Base-by-base conservation (phyloP, 2,888 invertebrate genomes). In the Liodrosophila aerea region DNA sequence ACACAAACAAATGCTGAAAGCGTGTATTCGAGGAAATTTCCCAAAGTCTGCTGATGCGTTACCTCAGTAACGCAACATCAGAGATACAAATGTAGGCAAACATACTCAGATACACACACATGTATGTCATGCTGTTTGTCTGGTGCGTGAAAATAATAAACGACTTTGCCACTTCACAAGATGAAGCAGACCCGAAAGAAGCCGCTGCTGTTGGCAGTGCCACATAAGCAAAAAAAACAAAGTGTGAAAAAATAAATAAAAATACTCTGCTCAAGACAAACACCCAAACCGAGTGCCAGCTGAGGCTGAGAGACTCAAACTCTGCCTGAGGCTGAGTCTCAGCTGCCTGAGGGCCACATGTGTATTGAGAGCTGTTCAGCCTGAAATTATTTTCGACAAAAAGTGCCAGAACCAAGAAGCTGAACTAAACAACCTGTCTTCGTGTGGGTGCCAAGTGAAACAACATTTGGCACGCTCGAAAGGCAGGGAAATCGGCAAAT, bases 241-340 rank as follows among this genome's bases (percentile, higher is more conserved):
- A 76, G 78, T 83, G 83, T 83, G 78, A 74, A 80, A 76, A 83
- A 80, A 76, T 76, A 80, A 76, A 82, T 78, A 80, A 73, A 82
- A 78, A 63, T 58, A 47, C 69, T 63, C 58, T 82, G 76, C 68
- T 68, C 57, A 83, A 83, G 69, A 72, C 69, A 83, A 83, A 83
- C 74, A 83, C 54, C 51, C 58, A 15, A 22, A 39, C 39, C 47
- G 61, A 68, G 58, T 46, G 61, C 45, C 72, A 63, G 72, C 67
- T 49, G 66, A 63, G 72, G 59, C 58, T 22, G 5, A 22, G 71
- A 33, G 50, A 71, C 67, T 62, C 39, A 54, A 7, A 54, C 34
- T 64, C 31, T 50, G 16, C 41, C 31, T 30, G 9, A 29, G 30
- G 41, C 33, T 34, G 47, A 54, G 52, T 36, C 43, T 43, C 58